These are phyloP conservation scores for Pipistrellus pygmaeus DNA, from an alignment of 2,797 vertebrate species.

Conservation along the genomic window DNA sequence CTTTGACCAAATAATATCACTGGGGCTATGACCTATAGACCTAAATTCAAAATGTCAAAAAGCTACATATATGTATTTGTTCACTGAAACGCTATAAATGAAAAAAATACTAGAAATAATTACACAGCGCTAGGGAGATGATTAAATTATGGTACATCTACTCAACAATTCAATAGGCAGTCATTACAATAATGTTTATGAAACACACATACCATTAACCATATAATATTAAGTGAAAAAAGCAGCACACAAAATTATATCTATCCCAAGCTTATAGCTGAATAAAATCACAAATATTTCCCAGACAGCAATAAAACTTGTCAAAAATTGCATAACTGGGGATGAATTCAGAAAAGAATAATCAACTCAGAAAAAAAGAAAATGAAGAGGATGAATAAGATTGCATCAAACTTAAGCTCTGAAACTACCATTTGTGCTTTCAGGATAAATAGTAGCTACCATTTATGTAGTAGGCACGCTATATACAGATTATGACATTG, in stretches of 20 bases:
- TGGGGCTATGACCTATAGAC: background rate
- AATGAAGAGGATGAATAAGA: background rate
- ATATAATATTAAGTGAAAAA: conserved; percentile 11
- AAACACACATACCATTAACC: conserved; percentile 23
- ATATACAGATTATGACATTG: background rate
- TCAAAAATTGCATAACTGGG: background rate
- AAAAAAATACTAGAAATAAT: conserved; percentile 66
- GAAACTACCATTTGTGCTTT: conserved; percentile 25
- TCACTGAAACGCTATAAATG: conserved; percentile 8
- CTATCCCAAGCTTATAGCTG: conserved; percentile 10
- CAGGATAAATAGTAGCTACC: background rate
- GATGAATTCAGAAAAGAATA: conserved; percentile 55
- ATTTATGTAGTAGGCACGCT: background rate
- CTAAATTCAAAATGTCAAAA: conserved; percentile 43
- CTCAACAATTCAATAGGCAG: background rate
- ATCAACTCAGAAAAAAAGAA: conserved; percentile 35
- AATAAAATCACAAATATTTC: conserved; percentile 60
- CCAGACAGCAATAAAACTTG: conserved; percentile 40
- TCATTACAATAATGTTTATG: conserved; percentile 24
- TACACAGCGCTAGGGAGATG: conserved; percentile 1
- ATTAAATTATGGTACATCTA: conserved; percentile 27
- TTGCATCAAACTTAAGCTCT: background rate
- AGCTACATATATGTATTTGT: background rate
- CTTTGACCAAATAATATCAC: conserved; percentile 43
- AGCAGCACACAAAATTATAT: conserved; percentile 11